Conservation (phyloP, 1,140 invertebrate species). For the Eueides isabella region DNA sequence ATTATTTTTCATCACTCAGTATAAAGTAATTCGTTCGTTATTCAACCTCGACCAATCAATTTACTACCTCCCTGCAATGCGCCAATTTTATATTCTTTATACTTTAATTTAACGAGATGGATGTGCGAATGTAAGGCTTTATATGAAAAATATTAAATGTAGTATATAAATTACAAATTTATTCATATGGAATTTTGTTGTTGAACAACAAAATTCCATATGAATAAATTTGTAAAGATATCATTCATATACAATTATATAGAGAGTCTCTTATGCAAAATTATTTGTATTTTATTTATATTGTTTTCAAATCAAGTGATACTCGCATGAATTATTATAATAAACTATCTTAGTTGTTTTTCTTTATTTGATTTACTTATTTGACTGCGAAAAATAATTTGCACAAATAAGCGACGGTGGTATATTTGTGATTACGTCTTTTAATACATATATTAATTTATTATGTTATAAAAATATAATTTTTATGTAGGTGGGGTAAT, state of each 20-base stretch:
- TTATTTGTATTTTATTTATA: not conserved
- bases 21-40: constrained; percentile 20
- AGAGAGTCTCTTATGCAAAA: not conserved
- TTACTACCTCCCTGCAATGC: constrained; percentile 30
- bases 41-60: constrained; percentile 28
- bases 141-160: constrained; percentile 7
- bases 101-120: constrained; percentile 32
- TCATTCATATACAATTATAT: not conserved
- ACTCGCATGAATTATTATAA: no score
- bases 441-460: no score
- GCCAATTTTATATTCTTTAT: constrained; percentile 34
- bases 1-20: constrained; percentile 14
- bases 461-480: no score
- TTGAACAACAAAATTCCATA: not conserved
- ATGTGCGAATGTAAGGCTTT: constrained; percentile 12
- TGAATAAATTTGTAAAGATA: not conserved
- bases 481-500: no score
- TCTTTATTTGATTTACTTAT: no score
- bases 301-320: not conserved
- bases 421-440: no score
- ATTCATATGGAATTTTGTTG: no score
- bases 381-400: no score
- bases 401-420: no score
- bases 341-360: no score
- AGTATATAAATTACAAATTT: not conserved